Conservation (phyloP, 2,797 vertebrate genomes). For the Calcarius lapponicus region DNA sequence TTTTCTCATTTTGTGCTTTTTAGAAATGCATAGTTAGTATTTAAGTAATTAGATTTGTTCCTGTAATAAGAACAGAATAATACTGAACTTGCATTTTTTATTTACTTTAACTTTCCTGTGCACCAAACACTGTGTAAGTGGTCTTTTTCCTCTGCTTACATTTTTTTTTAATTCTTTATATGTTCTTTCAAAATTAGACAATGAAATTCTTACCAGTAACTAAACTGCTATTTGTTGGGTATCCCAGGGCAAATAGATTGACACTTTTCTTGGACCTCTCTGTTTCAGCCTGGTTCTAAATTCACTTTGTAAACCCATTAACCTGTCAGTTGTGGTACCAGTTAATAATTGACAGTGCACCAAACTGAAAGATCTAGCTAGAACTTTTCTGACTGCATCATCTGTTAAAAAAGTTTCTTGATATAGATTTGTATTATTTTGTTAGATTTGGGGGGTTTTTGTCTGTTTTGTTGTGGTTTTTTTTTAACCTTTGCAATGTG, state of each 20-base stretch:
- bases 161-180: background rate
- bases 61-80: background rate
- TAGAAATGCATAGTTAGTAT: background rate
- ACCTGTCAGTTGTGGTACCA: background rate
- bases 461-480: rapidly evolving
- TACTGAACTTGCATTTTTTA: background rate
- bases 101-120: background rate
- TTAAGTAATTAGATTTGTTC: background rate
- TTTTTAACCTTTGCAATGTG: background rate
- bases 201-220: background rate
- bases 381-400: background rate
- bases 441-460: rapidly evolving
- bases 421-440: background rate
- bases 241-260: no score
- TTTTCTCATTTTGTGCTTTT: background rate
- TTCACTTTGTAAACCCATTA: background rate
- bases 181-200: background rate
- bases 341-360: background rate
- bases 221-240: background rate
- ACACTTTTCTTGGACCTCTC: background rate
- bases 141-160: background rate
- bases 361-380: background rate
- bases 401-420: background rate
- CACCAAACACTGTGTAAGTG: background rate
- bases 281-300: background rate